Evolutionary conservation across 2,888 invertebrate species (phyloP).

Genomic region (Pammene fasciana): DNA sequence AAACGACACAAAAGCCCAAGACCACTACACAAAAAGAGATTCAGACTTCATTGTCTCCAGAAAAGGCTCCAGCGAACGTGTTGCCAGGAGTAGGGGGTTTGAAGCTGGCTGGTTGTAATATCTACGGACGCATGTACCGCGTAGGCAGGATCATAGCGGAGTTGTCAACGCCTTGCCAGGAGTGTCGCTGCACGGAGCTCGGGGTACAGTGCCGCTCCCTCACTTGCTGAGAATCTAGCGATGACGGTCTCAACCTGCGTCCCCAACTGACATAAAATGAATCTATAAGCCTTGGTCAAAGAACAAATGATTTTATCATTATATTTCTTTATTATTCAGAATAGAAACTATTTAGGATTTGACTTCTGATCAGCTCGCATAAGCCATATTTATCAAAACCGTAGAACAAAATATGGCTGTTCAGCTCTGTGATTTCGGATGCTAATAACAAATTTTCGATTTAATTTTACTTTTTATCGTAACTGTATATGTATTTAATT

Average conservation of each 20-base stretch:
- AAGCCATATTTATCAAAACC: too few species aligned
- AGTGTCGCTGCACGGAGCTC: conserved; percentile 93
- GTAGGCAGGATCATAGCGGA: conserved; percentile 92
- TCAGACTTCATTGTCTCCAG: conserved; percentile 49
- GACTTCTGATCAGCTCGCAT: too few species aligned
- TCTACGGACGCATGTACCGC: conserved; percentile 94
- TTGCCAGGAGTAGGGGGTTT: conserved; percentile 76
- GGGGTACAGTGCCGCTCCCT: conserved; percentile 92
- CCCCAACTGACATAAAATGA: not conserved
- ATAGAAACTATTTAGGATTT: too few species aligned
- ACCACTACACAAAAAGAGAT: conserved; percentile 48
- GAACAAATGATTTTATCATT: too few species aligned
- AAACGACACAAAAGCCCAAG: conserved; percentile 41
- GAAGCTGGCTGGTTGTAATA: conserved; percentile 94
- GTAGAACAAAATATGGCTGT: too few species aligned
- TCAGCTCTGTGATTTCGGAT: too few species aligned
- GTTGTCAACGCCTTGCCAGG: conserved; percentile 90
- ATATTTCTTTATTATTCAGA: too few species aligned
- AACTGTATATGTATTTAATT: too few species aligned
- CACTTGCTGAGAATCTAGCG: conserved; percentile 72
- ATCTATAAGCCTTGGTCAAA: not conserved
- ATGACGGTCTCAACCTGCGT: not conserved
- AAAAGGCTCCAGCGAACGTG: conserved; percentile 51
- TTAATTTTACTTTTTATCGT: too few species aligned
- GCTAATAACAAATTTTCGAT: too few species aligned